Evolutionary conservation across 2,797 vertebrate genomes (phyloP).

Genomic region (Mormyrus hasselquistii): DNA sequence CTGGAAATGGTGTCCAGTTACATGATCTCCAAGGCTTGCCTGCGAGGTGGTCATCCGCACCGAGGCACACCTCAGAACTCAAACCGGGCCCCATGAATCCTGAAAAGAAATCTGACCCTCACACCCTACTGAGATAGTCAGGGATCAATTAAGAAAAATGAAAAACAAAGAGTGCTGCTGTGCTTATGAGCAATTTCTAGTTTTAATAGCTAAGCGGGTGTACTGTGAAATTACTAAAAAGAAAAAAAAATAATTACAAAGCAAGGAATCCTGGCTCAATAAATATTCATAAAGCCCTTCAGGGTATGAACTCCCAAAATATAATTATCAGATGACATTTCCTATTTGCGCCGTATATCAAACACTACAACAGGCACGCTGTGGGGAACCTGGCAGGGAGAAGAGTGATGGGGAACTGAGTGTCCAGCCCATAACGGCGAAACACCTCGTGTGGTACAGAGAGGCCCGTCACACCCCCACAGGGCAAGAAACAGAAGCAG

Average conservation of each 20-base stretch:
- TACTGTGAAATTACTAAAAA: slow-evolving; percentile 3
- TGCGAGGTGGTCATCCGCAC: neutral
- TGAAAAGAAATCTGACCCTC: neutral
- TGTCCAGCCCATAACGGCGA: neutral
- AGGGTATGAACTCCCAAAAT: slow-evolving; percentile 3
- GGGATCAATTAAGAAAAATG: neutral
- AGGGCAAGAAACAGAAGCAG: neutral
- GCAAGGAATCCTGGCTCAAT: neutral
- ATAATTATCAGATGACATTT: slow-evolving; percentile 11
- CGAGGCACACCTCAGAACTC: neutral
- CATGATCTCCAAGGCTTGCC: neutral
- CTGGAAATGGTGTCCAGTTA: neutral
- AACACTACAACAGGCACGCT: neutral
- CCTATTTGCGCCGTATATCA: slow-evolving; percentile 1
- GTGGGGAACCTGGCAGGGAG: neutral
- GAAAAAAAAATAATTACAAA: neutral
- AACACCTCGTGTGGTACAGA: neutral
- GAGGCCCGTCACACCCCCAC: neutral
- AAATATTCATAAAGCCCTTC: neutral
- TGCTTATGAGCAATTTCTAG: neutral
- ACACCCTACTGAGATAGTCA: neutral
- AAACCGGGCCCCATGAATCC: neutral
- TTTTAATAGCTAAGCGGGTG: neutral
- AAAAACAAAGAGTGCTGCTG: neutral
- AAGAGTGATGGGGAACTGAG: neutral